phyloP scores from a whole-genome alignment of 2,888 invertebrate species.

The Nomada flava region DNA sequence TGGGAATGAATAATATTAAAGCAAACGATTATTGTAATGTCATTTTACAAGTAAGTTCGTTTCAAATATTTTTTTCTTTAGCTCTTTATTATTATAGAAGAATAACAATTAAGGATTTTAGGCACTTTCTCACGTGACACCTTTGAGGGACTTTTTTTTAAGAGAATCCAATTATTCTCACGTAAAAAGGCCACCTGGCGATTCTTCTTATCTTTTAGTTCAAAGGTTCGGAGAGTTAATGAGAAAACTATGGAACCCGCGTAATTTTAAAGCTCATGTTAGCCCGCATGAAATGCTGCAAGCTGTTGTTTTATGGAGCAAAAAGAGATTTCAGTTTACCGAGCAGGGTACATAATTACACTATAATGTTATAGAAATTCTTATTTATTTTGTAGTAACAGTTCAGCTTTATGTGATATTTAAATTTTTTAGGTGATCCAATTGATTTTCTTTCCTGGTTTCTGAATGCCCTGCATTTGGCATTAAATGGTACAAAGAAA shows the following conservation, averaged over 20 bases:
- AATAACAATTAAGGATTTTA: constrained; percentile 83
- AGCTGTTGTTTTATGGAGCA: constrained; percentile 98
- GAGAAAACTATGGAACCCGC: constrained; percentile 99
- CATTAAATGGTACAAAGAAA: constrained; percentile 96
- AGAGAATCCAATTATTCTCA: constrained; percentile 96
- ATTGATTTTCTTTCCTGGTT: constrained; percentile 99
- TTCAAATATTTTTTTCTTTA: not conserved
- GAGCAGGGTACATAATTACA: constrained; percentile 91
- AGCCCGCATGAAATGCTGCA: constrained; percentile 99
- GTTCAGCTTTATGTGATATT: not conserved
- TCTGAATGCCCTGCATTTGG: constrained; percentile 96
- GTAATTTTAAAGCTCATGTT: constrained; percentile 99
- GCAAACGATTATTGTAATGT: constrained; percentile 99
- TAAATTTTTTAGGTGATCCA: constrained; percentile 91
- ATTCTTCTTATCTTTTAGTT: constrained; percentile 95
- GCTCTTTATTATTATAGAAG: not conserved
- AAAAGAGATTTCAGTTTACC: constrained; percentile 98
- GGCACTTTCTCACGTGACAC: constrained; percentile 97
- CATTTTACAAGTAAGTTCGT: constrained; percentile 91
- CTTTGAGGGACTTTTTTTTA: constrained; percentile 97
- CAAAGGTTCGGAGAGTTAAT: constrained; percentile 97
- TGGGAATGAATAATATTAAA: constrained; percentile 99
- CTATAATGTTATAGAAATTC: not conserved
- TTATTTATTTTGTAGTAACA: not conserved
- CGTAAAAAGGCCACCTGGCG: constrained; percentile 97